Evolutionary conservation across 1,140 invertebrate genomes (phyloP).

Genomic region (Neomicropteryx cornuta): DNA sequence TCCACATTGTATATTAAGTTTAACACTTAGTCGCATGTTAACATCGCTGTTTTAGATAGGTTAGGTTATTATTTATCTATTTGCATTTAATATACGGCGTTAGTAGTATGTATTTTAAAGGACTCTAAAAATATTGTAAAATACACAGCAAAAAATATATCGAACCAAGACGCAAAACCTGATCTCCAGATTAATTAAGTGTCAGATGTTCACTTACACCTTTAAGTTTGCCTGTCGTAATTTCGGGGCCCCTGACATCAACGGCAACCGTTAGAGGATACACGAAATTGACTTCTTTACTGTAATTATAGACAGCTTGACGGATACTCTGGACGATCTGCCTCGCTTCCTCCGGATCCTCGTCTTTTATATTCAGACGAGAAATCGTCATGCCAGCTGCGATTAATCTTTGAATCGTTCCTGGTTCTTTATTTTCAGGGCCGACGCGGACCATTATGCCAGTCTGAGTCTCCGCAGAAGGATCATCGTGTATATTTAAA

Average conservation of each 20-base stretch:
- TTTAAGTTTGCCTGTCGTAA: slow-evolving; percentile 32
- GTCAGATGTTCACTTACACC: no score
- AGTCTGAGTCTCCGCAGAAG: slow-evolving; percentile 31
- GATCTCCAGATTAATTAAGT: no score
- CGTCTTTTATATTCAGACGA: slow-evolving; percentile 26
- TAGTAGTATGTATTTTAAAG: no score
- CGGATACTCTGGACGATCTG: slow-evolving; percentile 33
- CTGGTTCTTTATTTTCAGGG: slow-evolving; percentile 24
- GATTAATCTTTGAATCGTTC: slow-evolving; percentile 28
- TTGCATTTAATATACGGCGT: no score
- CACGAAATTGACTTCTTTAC: slow-evolving; percentile 31
- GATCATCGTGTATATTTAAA: slow-evolving; percentile 26
- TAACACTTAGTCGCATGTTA: no score
- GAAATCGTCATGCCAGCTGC: slow-evolving; percentile 34
- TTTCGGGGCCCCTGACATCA: slow-evolving; percentile 33
- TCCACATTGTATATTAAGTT: no score
- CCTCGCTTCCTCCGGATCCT: slow-evolving; percentile 30
- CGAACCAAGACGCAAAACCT: no score
- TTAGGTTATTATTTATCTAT: no score
- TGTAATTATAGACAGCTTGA: slow-evolving; percentile 35
- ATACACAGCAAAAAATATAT: no score
- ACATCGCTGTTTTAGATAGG: no score
- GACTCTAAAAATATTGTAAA: no score
- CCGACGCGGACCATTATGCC: slow-evolving; percentile 35
- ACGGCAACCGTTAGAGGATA: slow-evolving; percentile 35